These are phyloP conservation scores for Zoanthus sociatus DNA, from an alignment of 92 coral and sea anemone genomes.

Conservation along the genomic window DNA sequence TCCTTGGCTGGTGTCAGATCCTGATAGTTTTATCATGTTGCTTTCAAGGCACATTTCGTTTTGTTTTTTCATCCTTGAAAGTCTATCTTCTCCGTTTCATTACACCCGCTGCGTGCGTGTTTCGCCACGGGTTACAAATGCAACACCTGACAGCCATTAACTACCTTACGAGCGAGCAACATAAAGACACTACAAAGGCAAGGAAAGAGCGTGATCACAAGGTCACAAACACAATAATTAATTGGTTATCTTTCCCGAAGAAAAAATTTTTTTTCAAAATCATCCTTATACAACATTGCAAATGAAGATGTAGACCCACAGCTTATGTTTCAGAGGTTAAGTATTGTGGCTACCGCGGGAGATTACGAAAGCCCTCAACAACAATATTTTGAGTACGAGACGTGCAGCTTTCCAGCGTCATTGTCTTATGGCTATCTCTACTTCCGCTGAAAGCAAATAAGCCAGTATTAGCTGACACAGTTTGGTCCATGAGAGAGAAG, in stretches of 20 bases:
- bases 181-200: constrained; percentile 19
- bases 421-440: constrained; percentile 57
- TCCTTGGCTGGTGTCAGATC: too few relatives aligned
- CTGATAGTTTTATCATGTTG: too few relatives aligned
- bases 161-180: constrained; percentile 57
- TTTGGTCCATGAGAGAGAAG: too few relatives aligned
- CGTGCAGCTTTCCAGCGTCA: constrained; percentile 72
- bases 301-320: constrained; percentile 47
- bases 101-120: too few relatives aligned
- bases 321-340: constrained; percentile 67
- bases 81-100: too few relatives aligned
- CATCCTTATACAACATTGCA: not conserved
- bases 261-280: too few relatives aligned
- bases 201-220: not conserved
- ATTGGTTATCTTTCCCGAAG: not conserved
- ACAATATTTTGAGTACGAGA: constrained; percentile 40
- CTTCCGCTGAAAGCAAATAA: constrained; percentile 67
- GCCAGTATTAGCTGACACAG: constrained; percentile 60
- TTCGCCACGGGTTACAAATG: too few relatives aligned
- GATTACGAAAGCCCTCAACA: constrained; percentile 46
- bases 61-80: too few relatives aligned
- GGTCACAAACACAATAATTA: not conserved
- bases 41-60: too few relatives aligned
- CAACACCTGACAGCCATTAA: constrained; percentile 41
- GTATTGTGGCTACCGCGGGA: constrained; percentile 54